Percentiles rank a stretch among this genome's conserved stretches.
Conservation (phyloP, 2,113 vertebrate genomes). For the Zosterops hypoxanthus region DNA sequence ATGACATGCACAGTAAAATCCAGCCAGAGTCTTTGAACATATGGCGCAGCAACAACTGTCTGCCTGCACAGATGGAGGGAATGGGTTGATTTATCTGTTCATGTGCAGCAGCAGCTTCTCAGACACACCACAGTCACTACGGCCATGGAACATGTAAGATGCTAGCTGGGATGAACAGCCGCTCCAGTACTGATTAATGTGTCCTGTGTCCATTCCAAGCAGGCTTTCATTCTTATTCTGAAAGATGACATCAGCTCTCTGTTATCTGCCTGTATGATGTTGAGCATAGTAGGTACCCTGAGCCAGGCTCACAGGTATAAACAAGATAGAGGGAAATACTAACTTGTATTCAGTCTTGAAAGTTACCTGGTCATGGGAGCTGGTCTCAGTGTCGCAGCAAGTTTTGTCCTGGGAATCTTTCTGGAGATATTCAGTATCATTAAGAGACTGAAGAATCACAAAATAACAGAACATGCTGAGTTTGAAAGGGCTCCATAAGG, state of each 20-base stretch:
- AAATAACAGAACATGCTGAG: not conserved
- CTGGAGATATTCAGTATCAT: not conserved
- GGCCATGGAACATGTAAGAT: not conserved
- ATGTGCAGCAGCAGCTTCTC: not conserved
- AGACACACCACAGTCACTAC: not conserved
- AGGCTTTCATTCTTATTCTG: not conserved
- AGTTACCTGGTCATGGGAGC: not conserved
- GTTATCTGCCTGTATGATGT: not conserved
- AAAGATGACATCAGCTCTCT: not conserved
- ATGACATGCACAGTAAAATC: not conserved
- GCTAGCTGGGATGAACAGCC: not conserved
- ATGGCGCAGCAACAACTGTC: conserved; percentile 23
- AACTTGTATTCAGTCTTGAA: not conserved
- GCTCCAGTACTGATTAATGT: not conserved
- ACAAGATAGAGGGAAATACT: not conserved
- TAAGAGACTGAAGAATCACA: not conserved
- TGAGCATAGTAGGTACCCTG: not conserved
- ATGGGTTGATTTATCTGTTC: conserved; percentile 18
- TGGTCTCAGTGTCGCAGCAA: not conserved
- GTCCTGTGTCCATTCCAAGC: not conserved
- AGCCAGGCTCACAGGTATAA: not conserved
- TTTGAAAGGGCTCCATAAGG: not conserved
- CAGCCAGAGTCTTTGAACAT: not conserved
- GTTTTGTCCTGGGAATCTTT: not conserved
- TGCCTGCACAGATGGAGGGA: conserved; percentile 25